Conservation (phyloP, 2,113 vertebrate genomes). For the Lucifuga dentata region DNA sequence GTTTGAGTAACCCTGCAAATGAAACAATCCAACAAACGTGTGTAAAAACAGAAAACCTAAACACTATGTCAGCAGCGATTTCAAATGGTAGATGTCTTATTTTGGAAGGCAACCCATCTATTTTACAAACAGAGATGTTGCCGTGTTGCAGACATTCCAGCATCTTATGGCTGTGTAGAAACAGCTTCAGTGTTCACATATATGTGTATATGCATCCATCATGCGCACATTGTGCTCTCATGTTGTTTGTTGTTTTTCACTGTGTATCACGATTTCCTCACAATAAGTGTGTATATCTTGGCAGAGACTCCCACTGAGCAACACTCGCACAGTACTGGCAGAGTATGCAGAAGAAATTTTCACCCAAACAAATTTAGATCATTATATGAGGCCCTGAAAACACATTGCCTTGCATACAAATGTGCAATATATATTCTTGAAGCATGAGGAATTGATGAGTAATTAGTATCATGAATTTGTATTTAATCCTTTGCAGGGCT, state of each 20-base stretch:
- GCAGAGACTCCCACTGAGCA: constrained; percentile 35
- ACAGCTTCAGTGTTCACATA: background rate
- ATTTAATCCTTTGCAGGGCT: background rate
- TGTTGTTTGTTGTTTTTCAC: constrained; percentile 25
- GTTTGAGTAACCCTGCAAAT: no score
- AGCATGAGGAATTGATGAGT: no score
- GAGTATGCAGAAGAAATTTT: constrained; percentile 10
- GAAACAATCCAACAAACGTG: no score
- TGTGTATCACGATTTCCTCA: constrained; percentile 47
- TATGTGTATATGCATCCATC: no score
- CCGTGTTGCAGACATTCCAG: background rate
- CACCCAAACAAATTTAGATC: constrained; percentile 1
- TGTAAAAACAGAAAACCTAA: no score
- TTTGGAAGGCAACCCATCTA: background rate
- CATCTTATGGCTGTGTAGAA: background rate
- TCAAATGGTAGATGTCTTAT: constrained; percentile 3
- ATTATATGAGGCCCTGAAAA: background rate
- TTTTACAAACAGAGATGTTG: constrained; percentile 19
- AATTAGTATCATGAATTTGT: no score
- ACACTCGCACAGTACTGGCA: constrained; percentile 32
- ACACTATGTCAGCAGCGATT: background rate
- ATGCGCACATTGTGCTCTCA: constrained; percentile 28
- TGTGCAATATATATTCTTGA: background rate
- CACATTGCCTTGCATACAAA: background rate
- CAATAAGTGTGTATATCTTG: constrained; percentile 31